Conservation (phyloP, 2,797 vertebrate species). For the Cossypha polioptera region DNA sequence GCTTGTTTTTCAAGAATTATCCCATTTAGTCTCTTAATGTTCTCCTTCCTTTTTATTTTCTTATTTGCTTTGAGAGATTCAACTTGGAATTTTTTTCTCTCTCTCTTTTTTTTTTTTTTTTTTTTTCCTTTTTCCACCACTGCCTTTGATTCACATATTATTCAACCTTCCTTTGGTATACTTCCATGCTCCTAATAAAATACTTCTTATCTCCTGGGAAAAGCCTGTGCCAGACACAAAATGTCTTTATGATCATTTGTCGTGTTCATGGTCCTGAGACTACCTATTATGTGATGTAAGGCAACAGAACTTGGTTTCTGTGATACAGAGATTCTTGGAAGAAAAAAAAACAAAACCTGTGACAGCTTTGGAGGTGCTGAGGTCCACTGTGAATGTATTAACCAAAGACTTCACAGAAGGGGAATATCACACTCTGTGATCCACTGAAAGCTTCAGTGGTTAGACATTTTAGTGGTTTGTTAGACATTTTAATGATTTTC, state of each 20-base stretch:
- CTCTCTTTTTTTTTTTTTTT: too few species aligned
- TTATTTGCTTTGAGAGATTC: neutral
- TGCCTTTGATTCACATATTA: neutral
- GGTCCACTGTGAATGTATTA: neutral
- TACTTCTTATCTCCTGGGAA: neutral
- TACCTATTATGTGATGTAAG: neutral
- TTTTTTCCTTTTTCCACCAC: neutral
- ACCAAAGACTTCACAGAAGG: neutral
- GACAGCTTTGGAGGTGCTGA: neutral
- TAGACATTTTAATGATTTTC: neutral
- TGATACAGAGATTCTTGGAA: neutral
- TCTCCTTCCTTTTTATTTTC: neutral
- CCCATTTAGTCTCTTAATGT: neutral
- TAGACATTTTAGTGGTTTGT: neutral
- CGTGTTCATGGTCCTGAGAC: neutral
- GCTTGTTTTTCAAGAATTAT: neutral
- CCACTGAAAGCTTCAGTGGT: neutral
- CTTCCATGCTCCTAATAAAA: neutral
- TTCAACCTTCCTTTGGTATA: neutral
- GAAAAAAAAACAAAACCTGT: neutral
- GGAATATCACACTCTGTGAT: neutral
- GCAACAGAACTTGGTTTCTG: neutral
- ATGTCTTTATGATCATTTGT: neutral
- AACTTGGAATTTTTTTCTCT: neutral
- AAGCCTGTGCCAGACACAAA: neutral